Percentiles rank a stretch among this genome's conserved stretches.
Evolutionary conservation across 92 coral and sea anemone species (phyloP).

Genomic region (Virgularia gustaviana): DNA sequence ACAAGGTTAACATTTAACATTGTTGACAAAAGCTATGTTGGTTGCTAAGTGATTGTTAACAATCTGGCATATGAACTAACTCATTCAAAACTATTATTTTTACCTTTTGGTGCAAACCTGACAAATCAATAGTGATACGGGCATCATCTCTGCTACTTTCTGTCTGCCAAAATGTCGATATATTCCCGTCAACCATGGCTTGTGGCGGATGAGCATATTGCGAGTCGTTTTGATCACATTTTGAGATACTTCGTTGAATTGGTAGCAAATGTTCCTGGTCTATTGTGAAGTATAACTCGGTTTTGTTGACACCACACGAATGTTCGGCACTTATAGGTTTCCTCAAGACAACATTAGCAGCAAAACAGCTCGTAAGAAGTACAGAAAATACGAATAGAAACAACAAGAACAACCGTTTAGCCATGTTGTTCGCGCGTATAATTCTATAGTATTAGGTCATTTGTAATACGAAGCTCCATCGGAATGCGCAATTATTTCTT

Average conservation of each 20-base stretch:
- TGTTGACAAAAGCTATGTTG: too few species aligned
- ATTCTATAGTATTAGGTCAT: too few species aligned
- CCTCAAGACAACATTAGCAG: conserved; percentile 67
- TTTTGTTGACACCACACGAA: conserved; percentile 67
- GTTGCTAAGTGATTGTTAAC: too few species aligned
- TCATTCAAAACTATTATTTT: too few species aligned
- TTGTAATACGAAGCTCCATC: too few species aligned
- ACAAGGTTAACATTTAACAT: too few species aligned
- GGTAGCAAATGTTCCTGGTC: conserved; percentile 41
- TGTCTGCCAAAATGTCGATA: conserved; percentile 76
- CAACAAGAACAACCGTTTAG: conserved; percentile 27
- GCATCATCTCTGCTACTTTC: conserved; percentile 61
- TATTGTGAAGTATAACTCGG: conserved; percentile 55
- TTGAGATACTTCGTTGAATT: conserved; percentile 4
- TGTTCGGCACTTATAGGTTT: conserved; percentile 58
- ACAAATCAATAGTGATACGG: conserved; percentile 71
- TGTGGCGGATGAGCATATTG: conserved; percentile 68
- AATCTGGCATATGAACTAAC: not conserved
- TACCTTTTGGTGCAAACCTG: conserved; percentile 77
- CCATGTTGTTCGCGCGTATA: conserved; percentile 22
- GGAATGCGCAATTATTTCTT: not conserved
- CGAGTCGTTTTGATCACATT: conserved; percentile 61
- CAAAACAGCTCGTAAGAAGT: conserved; percentile 9
- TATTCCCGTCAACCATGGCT: conserved; percentile 64
- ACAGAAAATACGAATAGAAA: conserved; percentile 24